A percentile compares a stretch with the other conserved stretches of the same genome.
Evolutionary conservation across 2,888 invertebrate genomes (phyloP).

Genomic region (Microctonus hyperodae): DNA sequence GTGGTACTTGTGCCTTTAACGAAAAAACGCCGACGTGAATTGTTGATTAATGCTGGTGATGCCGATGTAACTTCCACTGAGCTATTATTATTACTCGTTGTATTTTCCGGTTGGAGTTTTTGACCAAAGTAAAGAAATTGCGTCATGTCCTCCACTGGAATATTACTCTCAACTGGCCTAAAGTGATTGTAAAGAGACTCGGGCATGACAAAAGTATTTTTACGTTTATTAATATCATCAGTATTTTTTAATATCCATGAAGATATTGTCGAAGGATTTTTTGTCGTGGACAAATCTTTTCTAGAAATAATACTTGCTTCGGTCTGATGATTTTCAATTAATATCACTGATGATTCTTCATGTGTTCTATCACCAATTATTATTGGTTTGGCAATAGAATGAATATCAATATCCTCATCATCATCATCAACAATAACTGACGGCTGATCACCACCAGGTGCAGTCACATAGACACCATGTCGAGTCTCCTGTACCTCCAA

Average conservation of each 20-base stretch:
- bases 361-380: conserved; percentile 12
- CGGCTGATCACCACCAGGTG: conserved; percentile 34
- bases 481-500: conserved; percentile 54
- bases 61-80: conserved; percentile 50
- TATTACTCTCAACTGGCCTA: conserved; percentile 69
- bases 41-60: conserved; percentile 37
- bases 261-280: background rate
- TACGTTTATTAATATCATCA: conserved; percentile 63
- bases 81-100: conserved; percentile 46
- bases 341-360: conserved; percentile 26
- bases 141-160: conserved; percentile 72
- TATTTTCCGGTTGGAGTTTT: conserved; percentile 65
- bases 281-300: conserved; percentile 9
- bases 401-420: conserved; percentile 27
- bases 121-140: conserved; percentile 77
- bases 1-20: conserved; percentile 40
- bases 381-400: conserved; percentile 5
- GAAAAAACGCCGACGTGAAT: conserved; percentile 49
- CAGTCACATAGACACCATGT: conserved; percentile 51
- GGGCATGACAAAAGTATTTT: conserved; percentile 69
- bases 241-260: conserved; percentile 51
- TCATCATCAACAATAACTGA: conserved; percentile 28
- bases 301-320: conserved; percentile 1
- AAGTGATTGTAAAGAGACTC: conserved; percentile 73
- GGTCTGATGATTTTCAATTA: background rate